Base-by-base conservation (phyloP, 2,797 vertebrate genomes). In the Leptoclinus maculatus region DNA sequence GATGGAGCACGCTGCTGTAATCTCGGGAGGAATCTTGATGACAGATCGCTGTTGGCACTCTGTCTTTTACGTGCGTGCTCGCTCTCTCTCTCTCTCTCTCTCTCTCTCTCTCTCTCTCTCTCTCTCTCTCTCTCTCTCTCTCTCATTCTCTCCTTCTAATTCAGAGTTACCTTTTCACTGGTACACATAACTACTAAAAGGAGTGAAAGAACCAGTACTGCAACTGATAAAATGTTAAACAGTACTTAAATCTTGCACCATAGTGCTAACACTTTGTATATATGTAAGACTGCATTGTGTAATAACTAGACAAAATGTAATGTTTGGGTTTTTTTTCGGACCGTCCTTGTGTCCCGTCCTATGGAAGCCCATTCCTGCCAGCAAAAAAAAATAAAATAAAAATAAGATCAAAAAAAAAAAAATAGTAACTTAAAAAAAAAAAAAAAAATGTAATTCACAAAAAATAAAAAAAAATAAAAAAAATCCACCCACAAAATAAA, bases 1-100 rank as follows among this genome's bases (percentile, higher is more conserved):
- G 75, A 78, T 82, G 71, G 64, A 80, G 83, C 58, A 27, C 1
- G 57, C 56, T 27, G 74, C 60, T 64, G 79, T 60, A 74, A 87
- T 84, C 83, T 83, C 58, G 67, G 79, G 81, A 87, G 81, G 78
- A 79, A 84, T 88, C 84, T 80, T 25, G 76, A 77, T 88, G 89
- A 90, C 74, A 73, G 82, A 83, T 78, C 70, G 73, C 71, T 85
- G 71, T 45, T 89, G 80, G 82, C 87, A 39, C 71, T 74, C 12
- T 16, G 25, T 67, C 63, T 79, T 66, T 56, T 32, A 60, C 76
- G 54, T 57, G 6, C 76, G 54, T 57, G 6, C 27, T 29, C n/a
- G 4, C 23, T 32, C 66, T 38, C 63, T 62, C 36, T 29, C 1
- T 41, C 32, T 45, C 21, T 53, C 34, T 36, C 1, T 79, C n/a